Conservation (phyloP, 2,888 invertebrate genomes). For the Hydropsyche betteni region DNA sequence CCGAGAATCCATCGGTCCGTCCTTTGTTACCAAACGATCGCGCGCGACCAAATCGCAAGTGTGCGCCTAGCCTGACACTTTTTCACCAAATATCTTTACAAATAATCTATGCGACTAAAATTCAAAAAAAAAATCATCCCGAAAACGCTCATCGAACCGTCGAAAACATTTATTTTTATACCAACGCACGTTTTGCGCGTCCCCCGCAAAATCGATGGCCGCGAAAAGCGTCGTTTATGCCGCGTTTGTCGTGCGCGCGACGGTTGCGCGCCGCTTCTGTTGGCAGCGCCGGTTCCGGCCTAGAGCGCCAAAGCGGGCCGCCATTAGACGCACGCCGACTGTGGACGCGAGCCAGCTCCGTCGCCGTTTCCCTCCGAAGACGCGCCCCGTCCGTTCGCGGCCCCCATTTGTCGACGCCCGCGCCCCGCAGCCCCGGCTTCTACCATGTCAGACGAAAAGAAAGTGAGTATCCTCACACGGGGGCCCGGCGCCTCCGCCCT, state of each 20-base stretch:
- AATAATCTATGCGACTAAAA: too few species aligned
- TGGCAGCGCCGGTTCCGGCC: conserved; percentile 51
- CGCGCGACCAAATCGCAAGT: too few species aligned
- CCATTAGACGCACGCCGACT: conserved; percentile 46
- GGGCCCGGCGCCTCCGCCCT: not conserved
- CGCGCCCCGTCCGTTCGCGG: too few species aligned
- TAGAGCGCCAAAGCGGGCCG: conserved; percentile 51
- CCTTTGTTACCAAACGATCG: too few species aligned
- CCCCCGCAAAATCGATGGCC: not conserved
- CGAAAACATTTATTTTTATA: too few species aligned
- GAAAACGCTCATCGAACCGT: too few species aligned
- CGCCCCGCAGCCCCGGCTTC: not conserved
- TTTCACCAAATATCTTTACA: too few species aligned
- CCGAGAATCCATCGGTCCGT: too few species aligned
- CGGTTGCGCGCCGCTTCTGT: conserved; percentile 29
- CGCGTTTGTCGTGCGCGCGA: conserved; percentile 45
- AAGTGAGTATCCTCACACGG: not conserved
- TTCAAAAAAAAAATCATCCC: too few species aligned
- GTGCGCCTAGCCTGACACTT: too few species aligned
- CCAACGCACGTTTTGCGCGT: too few species aligned
- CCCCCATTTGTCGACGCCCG: not conserved
- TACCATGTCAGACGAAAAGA: not conserved
- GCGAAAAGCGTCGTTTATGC: not conserved
- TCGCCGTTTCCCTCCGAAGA: not conserved
- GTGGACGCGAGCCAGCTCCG: conserved; percentile 42